Base-by-base conservation (phyloP, 2,888 invertebrate genomes). In the Oxycera nigricornis region DNA sequence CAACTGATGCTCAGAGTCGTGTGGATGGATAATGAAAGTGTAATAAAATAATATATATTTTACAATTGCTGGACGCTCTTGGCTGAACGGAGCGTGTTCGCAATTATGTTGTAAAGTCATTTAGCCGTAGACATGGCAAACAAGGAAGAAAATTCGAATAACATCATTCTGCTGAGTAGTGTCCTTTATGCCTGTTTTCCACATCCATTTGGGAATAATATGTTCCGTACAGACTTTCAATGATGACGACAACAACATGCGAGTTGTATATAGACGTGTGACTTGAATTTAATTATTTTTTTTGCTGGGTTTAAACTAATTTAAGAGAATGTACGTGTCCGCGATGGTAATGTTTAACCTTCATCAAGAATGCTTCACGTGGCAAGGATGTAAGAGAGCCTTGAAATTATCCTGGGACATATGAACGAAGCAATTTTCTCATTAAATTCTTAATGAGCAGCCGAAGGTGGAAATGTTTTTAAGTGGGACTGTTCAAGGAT, bases 231-330 rank as follows among this genome's bases (percentile, higher is more conserved):
- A 11, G 46, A 35, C 35, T 35, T 17, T 17, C 57, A 57, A n/a
- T 26, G 26, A 9, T 4, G 26, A 4, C 57, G 4, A 11, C 2
- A 30, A 35, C n/a, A 17, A 17, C 61, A 4, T 30, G 17, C 2
- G 20, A 31, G 20, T 31, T 17, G n/a, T n/a, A 46, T n/a, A 46
- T 17, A 30, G 24, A 65, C 22, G 39, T 65, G 65, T 65, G 65
- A 65, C 65, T 65, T 11, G 65, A 65, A 65, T 65, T 41, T 65
- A 41, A 65, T 39, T 39, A 24, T 65, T 65, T 65, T 30, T 24
- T 22, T n/a, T n/a, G n/a, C n/a, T n/a, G n/a, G n/a, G n/a, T n/a
- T 65, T 65, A 65, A 65, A 65, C 17, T 65, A 65, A 65, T 65
- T 41, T 35, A 41, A 24, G 35, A 39, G 41, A 14, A 20, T 39